phyloP scores from a whole-genome alignment of 2,888 invertebrate genomes.

The Zele albiditarsus region DNA sequence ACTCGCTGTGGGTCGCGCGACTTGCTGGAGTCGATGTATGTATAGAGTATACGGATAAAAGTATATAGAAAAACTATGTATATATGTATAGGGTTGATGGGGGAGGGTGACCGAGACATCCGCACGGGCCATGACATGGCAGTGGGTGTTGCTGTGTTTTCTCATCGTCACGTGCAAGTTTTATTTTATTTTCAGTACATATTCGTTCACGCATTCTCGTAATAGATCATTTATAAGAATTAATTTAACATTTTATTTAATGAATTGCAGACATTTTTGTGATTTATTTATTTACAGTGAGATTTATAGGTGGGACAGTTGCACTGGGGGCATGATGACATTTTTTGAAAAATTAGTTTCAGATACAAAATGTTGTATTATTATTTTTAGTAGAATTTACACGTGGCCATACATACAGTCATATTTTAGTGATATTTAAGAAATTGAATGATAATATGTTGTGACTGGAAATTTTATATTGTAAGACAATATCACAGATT shows the following conservation, averaged over 20 bases:
- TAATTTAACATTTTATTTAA: slow-evolving; percentile 1
- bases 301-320: too few species aligned
- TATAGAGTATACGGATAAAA: not conserved
- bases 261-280: slow-evolving; percentile 6
- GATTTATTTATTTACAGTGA: not conserved
- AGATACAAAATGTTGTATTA: too few species aligned
- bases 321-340: too few species aligned
- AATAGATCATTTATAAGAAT: slow-evolving; percentile 32
- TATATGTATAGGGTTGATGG: slow-evolving; percentile 16
- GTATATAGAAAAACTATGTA: slow-evolving; percentile 7
- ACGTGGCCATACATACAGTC: too few species aligned
- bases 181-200: slow-evolving; percentile 4
- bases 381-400: too few species aligned
- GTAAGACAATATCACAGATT: too few species aligned
- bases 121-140: slow-evolving; percentile 18
- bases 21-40: slow-evolving; percentile 15
- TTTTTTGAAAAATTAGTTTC: too few species aligned
- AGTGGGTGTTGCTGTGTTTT: slow-evolving; percentile 26
- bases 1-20: slow-evolving; percentile 46
- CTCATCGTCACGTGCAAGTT: slow-evolving; percentile 30
- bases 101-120: slow-evolving; percentile 30
- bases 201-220: slow-evolving; percentile 17
- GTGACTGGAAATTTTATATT: too few species aligned
- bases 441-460: too few species aligned
- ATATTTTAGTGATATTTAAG: too few species aligned